Evolutionary conservation across 2,888 invertebrate genomes (phyloP).

Genomic region (Pachydiplax longipennis): DNA sequence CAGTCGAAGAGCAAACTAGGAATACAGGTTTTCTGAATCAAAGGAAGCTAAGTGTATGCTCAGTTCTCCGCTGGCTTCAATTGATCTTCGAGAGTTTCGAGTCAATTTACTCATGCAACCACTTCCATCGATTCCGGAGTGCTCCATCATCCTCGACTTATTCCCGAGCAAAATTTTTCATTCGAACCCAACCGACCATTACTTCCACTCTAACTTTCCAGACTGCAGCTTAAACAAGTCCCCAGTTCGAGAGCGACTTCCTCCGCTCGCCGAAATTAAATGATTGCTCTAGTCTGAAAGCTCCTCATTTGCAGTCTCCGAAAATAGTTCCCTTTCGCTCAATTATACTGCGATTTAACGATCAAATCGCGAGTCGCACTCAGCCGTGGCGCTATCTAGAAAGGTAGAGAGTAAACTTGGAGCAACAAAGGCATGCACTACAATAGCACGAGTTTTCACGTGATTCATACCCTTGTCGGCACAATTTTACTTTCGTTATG

Average conservation of each 20-base stretch:
- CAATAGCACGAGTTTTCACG: too few relatives aligned
- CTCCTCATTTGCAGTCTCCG: background rate
- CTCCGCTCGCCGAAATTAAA: constrained; percentile 7
- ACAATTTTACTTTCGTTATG: too few relatives aligned
- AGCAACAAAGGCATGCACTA: too few relatives aligned
- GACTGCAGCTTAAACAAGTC: background rate
- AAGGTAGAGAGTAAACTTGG: too few relatives aligned
- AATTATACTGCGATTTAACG: background rate
- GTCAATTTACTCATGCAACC: background rate
- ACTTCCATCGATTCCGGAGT: background rate
- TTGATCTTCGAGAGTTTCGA: background rate
- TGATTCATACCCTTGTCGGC: too few relatives aligned
- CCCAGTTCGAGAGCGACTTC: background rate
- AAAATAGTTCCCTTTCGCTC: background rate
- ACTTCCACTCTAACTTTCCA: background rate
- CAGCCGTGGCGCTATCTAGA: background rate
- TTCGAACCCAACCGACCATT: background rate
- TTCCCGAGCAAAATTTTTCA: background rate
- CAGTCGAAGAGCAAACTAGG: too few relatives aligned
- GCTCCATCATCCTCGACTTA: background rate
- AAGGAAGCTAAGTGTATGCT: background rate
- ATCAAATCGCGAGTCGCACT: background rate
- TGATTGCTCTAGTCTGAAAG: background rate
- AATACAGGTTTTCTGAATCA: too few relatives aligned
- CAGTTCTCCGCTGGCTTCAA: background rate